Evolutionary conservation across 2,888 invertebrate genomes (phyloP), one percentile per base, ranked within the genome.

Genomic region (Drosophila meridiana): DNA sequence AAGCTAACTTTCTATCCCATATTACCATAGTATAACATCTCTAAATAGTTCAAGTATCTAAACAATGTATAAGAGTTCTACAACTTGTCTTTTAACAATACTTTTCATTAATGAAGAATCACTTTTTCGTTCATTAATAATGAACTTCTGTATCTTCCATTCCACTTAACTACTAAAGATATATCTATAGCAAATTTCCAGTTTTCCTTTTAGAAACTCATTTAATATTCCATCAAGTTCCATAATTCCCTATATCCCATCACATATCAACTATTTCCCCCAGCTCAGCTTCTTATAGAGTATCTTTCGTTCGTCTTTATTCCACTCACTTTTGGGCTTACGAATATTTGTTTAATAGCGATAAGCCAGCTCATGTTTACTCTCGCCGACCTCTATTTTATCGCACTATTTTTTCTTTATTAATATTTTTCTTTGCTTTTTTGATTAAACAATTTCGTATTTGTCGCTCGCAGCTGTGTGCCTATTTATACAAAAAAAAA

Each of bases 401-500:
- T 78, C 62, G 50, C 30, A 64, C 58, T 78, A 74, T 73, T 43
- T 28, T 26, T 34, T 50, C 55, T 40, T 50, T 40, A 7, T 57
- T 45, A 36, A 20, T 43, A 5, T 45, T 36, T 32, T 36, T 14
- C 11, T 42, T 56, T 42, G n/a, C 30, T 58, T 45, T 60, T 74
- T 60, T 74, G 47, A 68, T 79, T 73, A 76, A 78, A 80, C 63
- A 78, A 47, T 73, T 80, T 60, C 4, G 45, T 55, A 56, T 72
- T 59, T 73, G 58, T 30, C 32, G 61, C 50, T 67, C 55, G 62
- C 81, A 79, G 78, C 80, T 80, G 81, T 67, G 66, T 43, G 45
- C 45, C 67, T 78, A 76, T 79, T 79, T 65, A 72, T 71, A 71
- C 14, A 38, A 26, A n/a, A 5, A 40, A 13, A 40, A 13, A 28